Conservation (phyloP, 2,888 invertebrate species). For the Ophion ventricosus region DNA sequence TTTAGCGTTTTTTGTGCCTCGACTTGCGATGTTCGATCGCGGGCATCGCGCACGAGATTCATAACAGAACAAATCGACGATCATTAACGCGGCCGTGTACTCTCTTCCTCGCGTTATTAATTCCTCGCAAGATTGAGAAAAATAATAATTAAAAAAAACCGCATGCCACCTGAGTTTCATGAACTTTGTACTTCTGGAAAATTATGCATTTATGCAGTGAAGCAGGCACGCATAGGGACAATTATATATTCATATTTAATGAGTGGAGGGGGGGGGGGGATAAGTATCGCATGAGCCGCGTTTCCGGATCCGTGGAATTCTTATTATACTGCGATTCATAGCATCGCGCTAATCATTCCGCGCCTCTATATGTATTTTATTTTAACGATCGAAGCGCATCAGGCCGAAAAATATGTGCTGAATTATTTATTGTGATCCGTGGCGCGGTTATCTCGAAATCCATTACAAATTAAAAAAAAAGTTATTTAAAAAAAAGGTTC, state of each 20-base stretch:
- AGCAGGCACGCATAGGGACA: not conserved
- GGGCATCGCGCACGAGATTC: constrained; percentile 25
- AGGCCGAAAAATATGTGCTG: not conserved
- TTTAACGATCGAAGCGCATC: not conserved
- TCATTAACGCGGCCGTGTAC: constrained; percentile 11
- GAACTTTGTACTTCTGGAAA: constrained; percentile 24
- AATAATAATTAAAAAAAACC: not conserved
- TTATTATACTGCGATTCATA: not conserved
- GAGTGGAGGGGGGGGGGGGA: not conserved
- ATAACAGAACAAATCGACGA: not conserved
- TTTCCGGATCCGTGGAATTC: constrained; percentile 40
- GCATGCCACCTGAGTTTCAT: not conserved
- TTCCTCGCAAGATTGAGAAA: not conserved
- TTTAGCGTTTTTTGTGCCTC: constrained; percentile 1
- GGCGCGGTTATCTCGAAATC: too few relatives aligned
- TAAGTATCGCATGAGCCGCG: constrained; percentile 21
- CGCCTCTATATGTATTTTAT: not conserved
- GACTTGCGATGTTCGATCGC: not conserved
- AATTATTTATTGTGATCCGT: not conserved
- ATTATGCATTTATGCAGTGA: not conserved
- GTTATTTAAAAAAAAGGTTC: too few relatives aligned
- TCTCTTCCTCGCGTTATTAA: constrained; percentile 2
- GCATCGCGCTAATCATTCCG: not conserved
- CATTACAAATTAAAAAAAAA: too few relatives aligned
- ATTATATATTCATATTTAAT: not conserved